Evolutionary conservation across 2,797 vertebrate species (phyloP).

Genomic region (Otus scops): DNA sequence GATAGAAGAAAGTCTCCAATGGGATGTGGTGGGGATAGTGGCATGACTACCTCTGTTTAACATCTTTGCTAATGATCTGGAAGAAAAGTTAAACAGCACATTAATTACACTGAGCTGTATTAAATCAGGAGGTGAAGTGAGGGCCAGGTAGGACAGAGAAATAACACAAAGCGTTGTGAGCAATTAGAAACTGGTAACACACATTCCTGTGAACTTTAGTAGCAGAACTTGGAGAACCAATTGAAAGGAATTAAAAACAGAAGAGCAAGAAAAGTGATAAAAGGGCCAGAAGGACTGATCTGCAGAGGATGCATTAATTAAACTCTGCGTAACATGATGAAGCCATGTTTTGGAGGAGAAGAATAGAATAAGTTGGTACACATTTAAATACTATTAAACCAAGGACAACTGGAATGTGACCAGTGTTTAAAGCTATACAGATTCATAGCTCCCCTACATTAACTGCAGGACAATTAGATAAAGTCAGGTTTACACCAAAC

Average conservation of each 20-base stretch:
- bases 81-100: conserved; percentile 58
- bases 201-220: background rate
- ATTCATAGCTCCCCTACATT: background rate
- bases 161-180: conserved; percentile 22
- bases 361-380: background rate
- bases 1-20: background rate
- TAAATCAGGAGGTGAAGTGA: conserved; percentile 43
- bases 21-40: background rate
- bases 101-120: conserved; percentile 47
- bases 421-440: background rate
- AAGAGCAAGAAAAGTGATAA: conserved; percentile 12
- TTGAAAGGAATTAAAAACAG: conserved; percentile 23
- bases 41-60: conserved; percentile 36
- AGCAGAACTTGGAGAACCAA: background rate
- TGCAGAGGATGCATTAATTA: conserved; percentile 5
- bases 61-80: conserved; percentile 31
- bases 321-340: background rate
- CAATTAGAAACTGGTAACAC: conserved; percentile 24
- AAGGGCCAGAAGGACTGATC: conserved; percentile 7
- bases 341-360: background rate
- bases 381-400: background rate
- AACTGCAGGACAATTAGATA: background rate
- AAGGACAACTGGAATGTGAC: background rate
- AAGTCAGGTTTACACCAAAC: background rate
- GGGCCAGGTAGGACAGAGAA: conserved; percentile 36